These are phyloP conservation scores for Apamea epomidion DNA, from an alignment of 2,888 invertebrate genomes.

Conservation along the genomic window DNA sequence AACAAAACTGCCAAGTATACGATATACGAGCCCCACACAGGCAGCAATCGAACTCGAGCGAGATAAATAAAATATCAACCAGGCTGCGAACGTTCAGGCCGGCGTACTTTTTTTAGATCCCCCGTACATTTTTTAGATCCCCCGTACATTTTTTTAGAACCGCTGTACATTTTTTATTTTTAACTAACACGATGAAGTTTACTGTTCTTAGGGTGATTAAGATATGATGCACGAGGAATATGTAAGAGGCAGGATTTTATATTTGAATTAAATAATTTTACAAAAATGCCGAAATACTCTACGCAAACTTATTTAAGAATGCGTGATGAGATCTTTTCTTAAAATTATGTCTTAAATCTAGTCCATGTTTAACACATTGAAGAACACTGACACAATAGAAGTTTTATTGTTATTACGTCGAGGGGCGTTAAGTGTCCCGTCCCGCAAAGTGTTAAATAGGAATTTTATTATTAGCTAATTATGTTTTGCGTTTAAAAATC, in stretches of 20 bases:
- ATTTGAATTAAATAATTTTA: neutral
- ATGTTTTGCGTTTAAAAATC: neutral
- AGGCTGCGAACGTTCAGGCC: slow-evolving; percentile 38
- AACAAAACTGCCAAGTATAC: slow-evolving; percentile 30
- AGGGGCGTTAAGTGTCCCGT: no score
- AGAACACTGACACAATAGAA: no score
- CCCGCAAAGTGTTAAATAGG: no score
- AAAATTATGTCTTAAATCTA: neutral
- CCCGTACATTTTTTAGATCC: slow-evolving; percentile 41
- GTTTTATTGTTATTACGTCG: no score
- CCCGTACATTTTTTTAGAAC: slow-evolving; percentile 43
- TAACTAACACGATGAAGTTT: slow-evolving; percentile 30
- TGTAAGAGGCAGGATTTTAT: neutral
- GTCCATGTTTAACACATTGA: no score
- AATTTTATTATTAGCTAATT: neutral
- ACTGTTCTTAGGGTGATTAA: slow-evolving; percentile 10
- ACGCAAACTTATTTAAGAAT: neutral
- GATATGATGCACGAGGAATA: neutral
- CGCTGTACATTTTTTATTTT: slow-evolving; percentile 50
- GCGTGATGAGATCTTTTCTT: neutral
- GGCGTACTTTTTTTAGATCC: slow-evolving; percentile 42
- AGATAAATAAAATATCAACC: slow-evolving; percentile 62
- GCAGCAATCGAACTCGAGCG: slow-evolving; percentile 49
- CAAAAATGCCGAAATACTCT: no score
- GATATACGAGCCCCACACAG: slow-evolving; percentile 47